Base-by-base conservation (phyloP, 2,113 vertebrate species). In the Macrotis lagotis region DNA sequence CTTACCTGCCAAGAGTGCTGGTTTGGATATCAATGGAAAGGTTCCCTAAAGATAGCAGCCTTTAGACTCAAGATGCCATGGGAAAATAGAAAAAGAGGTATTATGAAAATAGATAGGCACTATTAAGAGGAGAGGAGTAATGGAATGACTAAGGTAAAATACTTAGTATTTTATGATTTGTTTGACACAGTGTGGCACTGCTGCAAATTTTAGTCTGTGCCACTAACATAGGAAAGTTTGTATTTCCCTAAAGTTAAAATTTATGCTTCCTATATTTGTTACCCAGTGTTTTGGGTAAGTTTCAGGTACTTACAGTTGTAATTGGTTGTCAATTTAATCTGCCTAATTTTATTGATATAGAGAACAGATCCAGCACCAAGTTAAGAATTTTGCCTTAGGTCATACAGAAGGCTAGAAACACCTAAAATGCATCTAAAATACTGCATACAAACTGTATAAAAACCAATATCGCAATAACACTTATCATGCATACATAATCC, bases 251-350 rank as follows among this genome's bases (percentile, higher is more conserved):
- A 94, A 94, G 66, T 50, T 25, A 44, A 6, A 4, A 66, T 53
- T 47, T 96, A 37, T 94, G 90, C 66, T 91, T 95, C 90, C 83
- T 88, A 74, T 28, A 51, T 22, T 50, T 95, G 50, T 59, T 95
- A 92, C 10, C 88, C 93, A 31, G 31, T 91, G 4, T 94, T 59
- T 2, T 91, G 92, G 92, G 88, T 88, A 91, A 59, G 93, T 91
- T 83, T 89, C 74, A 37, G 91, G 89, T 91, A 25, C 0, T 92
- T 66, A 93, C 3, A 16, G n/a, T n/a, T n/a, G n/a, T n/a, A n/a
- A 1, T 94, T 5, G 26, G 50, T 31, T 92, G 50, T 95, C 51
- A 92, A 51, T 8, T 74, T 91, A 90, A 53, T 52, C 0, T 92
- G 95, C 14, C 28, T 94, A 52, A 93, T 48, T 49, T 93, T 74